Conservation (phyloP, 1,140 invertebrate species). For the Batillaria attramentaria region DNA sequence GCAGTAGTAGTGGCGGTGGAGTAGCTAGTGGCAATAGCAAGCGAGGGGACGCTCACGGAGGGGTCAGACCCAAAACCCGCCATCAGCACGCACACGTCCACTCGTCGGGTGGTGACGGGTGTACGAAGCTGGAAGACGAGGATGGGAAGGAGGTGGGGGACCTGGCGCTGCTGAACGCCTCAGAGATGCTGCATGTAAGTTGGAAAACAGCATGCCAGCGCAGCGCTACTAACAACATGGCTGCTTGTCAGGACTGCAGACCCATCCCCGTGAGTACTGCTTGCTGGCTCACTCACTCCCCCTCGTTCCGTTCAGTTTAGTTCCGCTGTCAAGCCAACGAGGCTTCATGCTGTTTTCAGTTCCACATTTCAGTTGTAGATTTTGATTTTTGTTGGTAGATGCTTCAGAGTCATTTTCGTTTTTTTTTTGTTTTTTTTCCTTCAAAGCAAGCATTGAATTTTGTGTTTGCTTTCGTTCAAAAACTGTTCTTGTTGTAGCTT, state of each 20-base stretch:
- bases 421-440: neutral
- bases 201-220: slow-evolving; percentile 49
- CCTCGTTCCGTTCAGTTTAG: neutral
- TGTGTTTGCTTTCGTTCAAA: no score
- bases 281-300: neutral
- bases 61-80: neutral
- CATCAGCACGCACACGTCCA: no score
- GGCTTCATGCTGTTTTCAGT: neutral
- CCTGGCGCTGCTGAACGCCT: slow-evolving; percentile 51
- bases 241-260: slow-evolving; percentile 53
- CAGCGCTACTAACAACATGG: slow-evolving; percentile 44
- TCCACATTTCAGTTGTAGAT: neutral
- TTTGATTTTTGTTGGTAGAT: neutral
- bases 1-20: slow-evolving; percentile 6
- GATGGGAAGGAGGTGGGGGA: neutral
- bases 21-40: neutral
- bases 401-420: neutral
- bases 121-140: neutral
- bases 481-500: no score
- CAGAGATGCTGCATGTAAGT: slow-evolving; percentile 66
- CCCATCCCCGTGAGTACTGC: slow-evolving; percentile 59
- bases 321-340: neutral
- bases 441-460: no score
- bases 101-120: neutral
- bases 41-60: neutral